These are phyloP conservation scores for Augochlora pura DNA, from an alignment of 1,140 invertebrate species.

Conservation along the genomic window DNA sequence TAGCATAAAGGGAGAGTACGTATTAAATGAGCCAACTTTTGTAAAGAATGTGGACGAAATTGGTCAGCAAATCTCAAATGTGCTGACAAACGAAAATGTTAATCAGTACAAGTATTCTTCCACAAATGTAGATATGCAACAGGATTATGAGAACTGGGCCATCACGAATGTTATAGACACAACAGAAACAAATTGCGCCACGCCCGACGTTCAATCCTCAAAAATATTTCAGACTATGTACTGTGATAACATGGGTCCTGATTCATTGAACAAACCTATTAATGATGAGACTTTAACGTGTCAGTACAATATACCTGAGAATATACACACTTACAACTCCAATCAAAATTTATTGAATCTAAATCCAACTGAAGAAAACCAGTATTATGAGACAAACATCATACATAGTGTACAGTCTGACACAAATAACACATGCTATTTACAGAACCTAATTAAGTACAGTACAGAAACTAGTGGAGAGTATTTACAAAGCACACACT, in stretches of 20 bases:
- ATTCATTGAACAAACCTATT: slow-evolving; percentile 12
- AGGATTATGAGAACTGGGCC: slow-evolving; percentile 71
- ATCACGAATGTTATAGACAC: slow-evolving; percentile 59
- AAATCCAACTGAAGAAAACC: slow-evolving; percentile 33
- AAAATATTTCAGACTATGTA: slow-evolving; percentile 58
- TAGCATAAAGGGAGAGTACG: slow-evolving; percentile 42
- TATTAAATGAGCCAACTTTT: slow-evolving; percentile 49
- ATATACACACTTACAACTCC: slow-evolving; percentile 27
- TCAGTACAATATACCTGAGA: slow-evolving; percentile 44
- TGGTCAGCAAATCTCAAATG: slow-evolving; percentile 47
- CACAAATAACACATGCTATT: slow-evolving; percentile 44
- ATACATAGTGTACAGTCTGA: slow-evolving; percentile 23
- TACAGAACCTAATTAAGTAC: slow-evolving; percentile 53
- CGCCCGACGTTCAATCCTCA: slow-evolving; percentile 39
- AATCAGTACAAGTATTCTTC: slow-evolving; percentile 58
- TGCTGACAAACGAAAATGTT: slow-evolving; percentile 21
- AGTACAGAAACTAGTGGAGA: slow-evolving; percentile 23
- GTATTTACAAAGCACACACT: slow-evolving; percentile 40
- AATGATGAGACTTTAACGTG: slow-evolving; percentile 30
- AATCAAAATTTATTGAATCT: slow-evolving; percentile 50
- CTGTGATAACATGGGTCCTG: slow-evolving; percentile 52
- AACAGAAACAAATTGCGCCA: slow-evolving; percentile 27
- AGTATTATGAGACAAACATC: slow-evolving; percentile 41
- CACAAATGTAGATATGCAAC: slow-evolving; percentile 55
- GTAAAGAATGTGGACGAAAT: slow-evolving; percentile 39